A percentile compares a stretch with the other conserved stretches of the same genome.
phyloP scores from a whole-genome alignment of 1,140 invertebrate species.

The Aradophagus sp. region DNA sequence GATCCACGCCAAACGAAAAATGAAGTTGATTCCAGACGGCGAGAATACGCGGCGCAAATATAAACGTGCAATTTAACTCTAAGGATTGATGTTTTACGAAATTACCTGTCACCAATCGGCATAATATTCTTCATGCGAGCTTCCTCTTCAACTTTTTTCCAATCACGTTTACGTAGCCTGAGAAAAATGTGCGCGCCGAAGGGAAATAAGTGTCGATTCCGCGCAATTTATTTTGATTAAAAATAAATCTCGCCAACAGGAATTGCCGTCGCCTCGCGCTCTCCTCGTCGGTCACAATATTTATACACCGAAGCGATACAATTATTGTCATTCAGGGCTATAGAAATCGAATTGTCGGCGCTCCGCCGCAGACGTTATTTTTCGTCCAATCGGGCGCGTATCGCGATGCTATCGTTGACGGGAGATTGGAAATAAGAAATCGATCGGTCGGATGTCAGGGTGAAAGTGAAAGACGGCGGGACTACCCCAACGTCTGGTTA shows the following conservation, averaged over 20 bases:
- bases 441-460: no score
- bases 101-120: conserved; percentile 56
- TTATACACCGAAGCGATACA: neutral
- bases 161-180: conserved; percentile 51
- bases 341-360: conserved; percentile 4
- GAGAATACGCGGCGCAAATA: conserved; percentile 32
- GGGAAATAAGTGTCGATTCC: conserved; percentile 57
- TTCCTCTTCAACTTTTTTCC: conserved; percentile 56
- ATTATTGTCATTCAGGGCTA: conserved; percentile 20
- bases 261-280: no score
- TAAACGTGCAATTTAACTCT: conserved; percentile 47
- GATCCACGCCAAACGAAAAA: conserved; percentile 19
- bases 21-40: conserved; percentile 42
- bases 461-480: no score
- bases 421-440: conserved; percentile 2
- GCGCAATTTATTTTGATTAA: conserved; percentile 57
- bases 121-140: conserved; percentile 56
- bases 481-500: no score
- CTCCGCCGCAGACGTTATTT: no score
- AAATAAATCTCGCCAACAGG: conserved; percentile 48
- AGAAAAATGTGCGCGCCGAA: conserved; percentile 47
- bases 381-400: neutral
- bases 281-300: conserved; percentile 2
- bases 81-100: conserved; percentile 57
- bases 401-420: neutral